Base-by-base conservation (phyloP, 1,140 invertebrate genomes). In the Gryon sp. region DNA sequence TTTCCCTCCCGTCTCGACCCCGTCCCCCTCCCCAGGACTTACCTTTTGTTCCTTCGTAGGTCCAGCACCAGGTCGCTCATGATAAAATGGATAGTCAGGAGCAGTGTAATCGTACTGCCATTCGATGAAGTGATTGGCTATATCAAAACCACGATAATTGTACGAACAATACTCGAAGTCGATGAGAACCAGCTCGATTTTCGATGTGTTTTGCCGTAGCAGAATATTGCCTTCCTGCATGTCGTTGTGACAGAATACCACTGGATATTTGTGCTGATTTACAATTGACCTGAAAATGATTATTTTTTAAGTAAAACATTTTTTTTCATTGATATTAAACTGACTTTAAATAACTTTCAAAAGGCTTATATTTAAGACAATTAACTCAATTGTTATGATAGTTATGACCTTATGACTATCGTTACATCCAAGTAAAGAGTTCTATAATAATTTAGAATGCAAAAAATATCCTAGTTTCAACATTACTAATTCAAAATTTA, bases 171-270 rank as follows among this genome's bases (percentile, higher is more conserved):
- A 98, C 87, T 98, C 97, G 87, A 96, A 98, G 85, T 98, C 97
- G 82, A 97, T 96, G 16, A 97, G 90, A 8, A 94, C 93, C 19
- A 96, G 83, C 77, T 92, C 91, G n/a, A 91, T 89, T 65, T 92
- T 91, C 4, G 86, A 86, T 1, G 88, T 90, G 60, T 91, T 92
- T 81, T 91, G 89, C 11, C 88, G 80, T 4, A 92, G 72, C 0
- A 93, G 82, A 57, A 93, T 92, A 80, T 93, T 93, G 86, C 98
- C 98, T 91, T 98, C 97, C 88, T 99, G 98, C 85, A 99, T 90
- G 84, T 99, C 98, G 86, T 99, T 99, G 87, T 99, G 98, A 83
- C 96, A 98, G 86, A 99, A 99, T 0, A 97, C 93, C 1, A 99
- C 96, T 0, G 96, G 95, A 60, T 95, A 94, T n/a, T 92, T 90